These are phyloP conservation scores for Drosophila aldrichi DNA, from an alignment of 2,888 invertebrate genomes.

Conservation along the genomic window DNA sequence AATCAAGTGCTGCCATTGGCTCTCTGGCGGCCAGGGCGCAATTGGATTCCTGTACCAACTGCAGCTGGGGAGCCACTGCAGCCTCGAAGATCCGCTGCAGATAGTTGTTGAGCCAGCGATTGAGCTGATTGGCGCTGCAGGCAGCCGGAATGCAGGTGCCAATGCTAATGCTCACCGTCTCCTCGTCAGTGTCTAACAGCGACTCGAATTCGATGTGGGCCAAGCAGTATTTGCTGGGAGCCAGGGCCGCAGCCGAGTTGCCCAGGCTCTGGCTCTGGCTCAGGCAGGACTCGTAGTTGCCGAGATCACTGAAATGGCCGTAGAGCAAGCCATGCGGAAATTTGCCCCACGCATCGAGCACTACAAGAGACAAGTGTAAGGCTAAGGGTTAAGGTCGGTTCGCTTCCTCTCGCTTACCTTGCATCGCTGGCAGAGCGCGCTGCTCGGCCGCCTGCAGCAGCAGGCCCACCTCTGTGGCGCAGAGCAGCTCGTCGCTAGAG, in stretches of 20 bases:
- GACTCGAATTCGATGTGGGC: slow-evolving; percentile 40
- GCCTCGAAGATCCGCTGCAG: slow-evolving; percentile 36
- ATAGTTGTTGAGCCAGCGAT: slow-evolving; percentile 42
- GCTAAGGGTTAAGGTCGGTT: background rate
- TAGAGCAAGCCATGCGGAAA: slow-evolving; percentile 83
- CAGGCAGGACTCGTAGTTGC: slow-evolving; percentile 85
- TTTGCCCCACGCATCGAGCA: slow-evolving; percentile 85
- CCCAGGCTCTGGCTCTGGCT: slow-evolving; percentile 1
- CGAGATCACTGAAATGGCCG: slow-evolving; percentile 83
- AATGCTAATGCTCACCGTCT: slow-evolving; percentile 27
- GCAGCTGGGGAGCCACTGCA: background rate
- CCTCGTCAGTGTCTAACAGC: background rate
- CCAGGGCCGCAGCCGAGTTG: background rate
- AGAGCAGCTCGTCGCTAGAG: slow-evolving; percentile 31
- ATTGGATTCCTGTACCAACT: slow-evolving; percentile 37
- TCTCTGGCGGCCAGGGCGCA: slow-evolving; percentile 15
- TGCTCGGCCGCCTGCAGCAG: slow-evolving; percentile 52
- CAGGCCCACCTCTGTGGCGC: slow-evolving; percentile 45
- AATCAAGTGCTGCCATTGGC: slow-evolving; percentile 65
- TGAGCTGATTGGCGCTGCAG: slow-evolving; percentile 42
- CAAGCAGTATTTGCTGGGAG: slow-evolving; percentile 59
- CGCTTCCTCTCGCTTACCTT: slow-evolving; percentile 34
- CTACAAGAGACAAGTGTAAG: slow-evolving; percentile 51
- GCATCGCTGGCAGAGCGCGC: slow-evolving; percentile 50
- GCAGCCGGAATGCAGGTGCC: slow-evolving; percentile 49